Conservation (phyloP, 2,113 vertebrate genomes). For the Furnarius figulus region DNA sequence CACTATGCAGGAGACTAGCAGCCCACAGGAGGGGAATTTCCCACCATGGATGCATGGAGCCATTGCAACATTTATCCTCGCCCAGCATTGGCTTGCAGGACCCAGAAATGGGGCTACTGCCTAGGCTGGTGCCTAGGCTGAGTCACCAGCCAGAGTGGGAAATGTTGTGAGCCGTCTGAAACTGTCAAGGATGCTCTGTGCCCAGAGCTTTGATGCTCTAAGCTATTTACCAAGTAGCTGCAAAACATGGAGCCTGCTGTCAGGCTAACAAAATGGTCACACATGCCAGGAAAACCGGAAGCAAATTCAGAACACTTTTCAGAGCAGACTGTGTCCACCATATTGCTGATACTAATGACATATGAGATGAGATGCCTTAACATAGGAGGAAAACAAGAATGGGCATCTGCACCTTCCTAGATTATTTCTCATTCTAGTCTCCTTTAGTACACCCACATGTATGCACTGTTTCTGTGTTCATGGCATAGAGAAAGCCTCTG, state of each 20-base stretch:
- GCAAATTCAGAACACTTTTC: background rate
- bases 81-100: background rate
- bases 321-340: background rate
- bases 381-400: background rate
- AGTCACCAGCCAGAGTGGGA: background rate
- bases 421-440: background rate
- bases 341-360: background rate
- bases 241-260: background rate
- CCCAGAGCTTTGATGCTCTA: background rate
- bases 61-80: background rate
- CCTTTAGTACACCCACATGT: background rate
- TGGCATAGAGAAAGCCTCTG: background rate
- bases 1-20: background rate
- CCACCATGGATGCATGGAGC: accelerated
- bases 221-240: background rate
- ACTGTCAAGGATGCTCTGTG: background rate
- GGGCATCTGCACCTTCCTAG: background rate
- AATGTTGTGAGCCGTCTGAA: background rate
- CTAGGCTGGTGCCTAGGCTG: accelerated
- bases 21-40: background rate
- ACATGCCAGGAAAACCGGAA: background rate
- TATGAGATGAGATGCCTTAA: background rate
- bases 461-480: background rate
- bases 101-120: background rate
- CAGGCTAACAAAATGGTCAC: background rate